These are phyloP conservation scores for Erpetoichthys calabaricus DNA, from an alignment of 2,797 vertebrate species.

Conservation along the genomic window DNA sequence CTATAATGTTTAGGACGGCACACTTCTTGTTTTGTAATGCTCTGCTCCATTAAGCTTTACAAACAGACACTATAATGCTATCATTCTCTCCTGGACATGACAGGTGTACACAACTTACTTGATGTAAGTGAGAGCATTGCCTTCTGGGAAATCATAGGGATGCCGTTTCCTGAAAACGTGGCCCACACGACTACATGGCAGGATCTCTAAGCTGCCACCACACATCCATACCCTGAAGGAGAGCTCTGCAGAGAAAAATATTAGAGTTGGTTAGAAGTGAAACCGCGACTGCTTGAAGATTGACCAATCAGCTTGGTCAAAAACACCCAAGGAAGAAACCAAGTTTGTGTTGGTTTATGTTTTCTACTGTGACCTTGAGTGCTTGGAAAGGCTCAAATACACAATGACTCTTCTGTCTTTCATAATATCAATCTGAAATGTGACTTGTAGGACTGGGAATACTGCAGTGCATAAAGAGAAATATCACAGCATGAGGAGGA, in stretches of 20 bases:
- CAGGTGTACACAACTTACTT: slow-evolving; percentile 50
- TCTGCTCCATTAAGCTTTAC: too few species aligned
- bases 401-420: too few species aligned
- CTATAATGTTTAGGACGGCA: too few species aligned
- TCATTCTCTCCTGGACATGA: neutral
- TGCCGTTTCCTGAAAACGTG: slow-evolving; percentile 94
- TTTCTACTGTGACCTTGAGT: too few species aligned
- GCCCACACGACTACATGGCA: slow-evolving; percentile 92
- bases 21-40: too few species aligned
- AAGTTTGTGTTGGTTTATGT: too few species aligned
- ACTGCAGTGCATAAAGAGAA: neutral
- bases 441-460: neutral
- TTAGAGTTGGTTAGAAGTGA: neutral
- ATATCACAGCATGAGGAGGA: neutral
- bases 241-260: slow-evolving; percentile 55
- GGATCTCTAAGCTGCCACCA: slow-evolving; percentile 89
- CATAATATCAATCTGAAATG: too few species aligned
- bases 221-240: slow-evolving; percentile 98
- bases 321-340: too few species aligned
- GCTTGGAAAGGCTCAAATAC: too few species aligned
- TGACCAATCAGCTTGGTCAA: too few species aligned
- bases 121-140: slow-evolving; percentile 93
- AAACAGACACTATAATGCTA: neutral
- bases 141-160: slow-evolving; percentile 93
- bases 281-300: too few species aligned